phyloP scores from a whole-genome alignment of 2,113 vertebrate genomes.

The Sceloporus tristichus region DNA sequence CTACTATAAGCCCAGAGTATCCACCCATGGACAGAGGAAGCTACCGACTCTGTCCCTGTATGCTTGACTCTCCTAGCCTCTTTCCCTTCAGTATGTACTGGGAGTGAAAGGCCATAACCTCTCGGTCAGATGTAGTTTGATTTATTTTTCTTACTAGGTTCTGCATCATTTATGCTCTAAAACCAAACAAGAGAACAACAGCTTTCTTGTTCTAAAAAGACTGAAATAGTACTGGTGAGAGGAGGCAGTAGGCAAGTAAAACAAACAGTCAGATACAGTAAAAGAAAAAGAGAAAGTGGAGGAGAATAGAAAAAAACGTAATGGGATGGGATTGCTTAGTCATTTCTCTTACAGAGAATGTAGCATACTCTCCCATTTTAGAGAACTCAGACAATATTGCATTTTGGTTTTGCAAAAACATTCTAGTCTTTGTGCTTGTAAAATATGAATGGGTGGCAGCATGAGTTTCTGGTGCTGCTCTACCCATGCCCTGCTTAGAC shows the following conservation, averaged over 20 bases:
- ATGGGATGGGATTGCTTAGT: not conserved
- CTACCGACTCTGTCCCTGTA: not conserved
- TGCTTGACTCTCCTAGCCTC: too few relatives aligned
- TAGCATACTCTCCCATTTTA: not conserved
- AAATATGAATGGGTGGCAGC: not conserved
- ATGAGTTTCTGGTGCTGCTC: not conserved
- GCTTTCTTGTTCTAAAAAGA: not conserved
- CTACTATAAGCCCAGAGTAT: not conserved
- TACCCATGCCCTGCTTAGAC: not conserved
- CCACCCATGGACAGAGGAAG: not conserved
- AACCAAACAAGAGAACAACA: not conserved
- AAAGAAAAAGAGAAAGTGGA: not conserved
- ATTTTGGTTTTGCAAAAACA: not conserved
- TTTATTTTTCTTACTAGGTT: too few relatives aligned
- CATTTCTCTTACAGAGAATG: not conserved
- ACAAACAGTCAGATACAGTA: not conserved
- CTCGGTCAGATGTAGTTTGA: not conserved
- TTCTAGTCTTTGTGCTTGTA: not conserved
- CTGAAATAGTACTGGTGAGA: not conserved
- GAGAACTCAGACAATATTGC: too few relatives aligned
- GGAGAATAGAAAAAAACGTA: not conserved
- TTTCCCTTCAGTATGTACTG: not conserved
- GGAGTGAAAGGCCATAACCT: not conserved
- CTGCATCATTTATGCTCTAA: not conserved
- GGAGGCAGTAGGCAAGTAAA: not conserved